A percentile compares a stretch with the other conserved stretches of the same genome.
Evolutionary conservation across 2,797 vertebrate species (phyloP).

Genomic region (Oreochromis mossambicus): DNA sequence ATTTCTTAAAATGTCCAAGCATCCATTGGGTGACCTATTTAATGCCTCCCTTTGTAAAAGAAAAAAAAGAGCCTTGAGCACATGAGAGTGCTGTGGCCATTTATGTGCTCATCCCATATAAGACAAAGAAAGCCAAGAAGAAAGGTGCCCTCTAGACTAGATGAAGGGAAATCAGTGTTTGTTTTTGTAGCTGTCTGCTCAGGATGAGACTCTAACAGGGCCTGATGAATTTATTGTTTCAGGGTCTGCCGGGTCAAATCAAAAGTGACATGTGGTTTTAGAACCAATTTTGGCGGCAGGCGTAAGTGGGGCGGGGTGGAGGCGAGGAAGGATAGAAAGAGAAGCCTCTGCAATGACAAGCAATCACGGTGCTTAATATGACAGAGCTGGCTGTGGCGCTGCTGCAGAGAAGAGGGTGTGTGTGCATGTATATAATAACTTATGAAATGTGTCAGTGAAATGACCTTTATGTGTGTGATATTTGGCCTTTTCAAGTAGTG

Average conservation of each 20-base stretch:
- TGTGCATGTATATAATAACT: slow-evolving; percentile 17
- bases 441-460: slow-evolving; percentile 53
- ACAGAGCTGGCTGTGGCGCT: slow-evolving; percentile 27
- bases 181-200: slow-evolving; percentile 59
- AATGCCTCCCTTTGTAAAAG: not conserved
- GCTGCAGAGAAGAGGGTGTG: not conserved
- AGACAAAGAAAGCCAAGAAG: not conserved
- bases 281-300: slow-evolving; percentile 51
- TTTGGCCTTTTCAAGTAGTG: slow-evolving; percentile 55
- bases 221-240: slow-evolving; percentile 73
- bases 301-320: not conserved
- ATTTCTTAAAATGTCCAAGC: slow-evolving; percentile 6
- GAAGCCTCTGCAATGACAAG: slow-evolving; percentile 50
- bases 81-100: not conserved
- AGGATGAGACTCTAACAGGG: slow-evolving; percentile 56
- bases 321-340: not conserved
- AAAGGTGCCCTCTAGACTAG: slow-evolving; percentile 68
- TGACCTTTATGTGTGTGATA: slow-evolving; percentile 55
- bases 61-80: not conserved
- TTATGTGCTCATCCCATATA: not conserved
- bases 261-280: slow-evolving; percentile 65
- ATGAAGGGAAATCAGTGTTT: slow-evolving; percentile 63
- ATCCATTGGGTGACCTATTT: not conserved
- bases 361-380: slow-evolving; percentile 47
- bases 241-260: slow-evolving; percentile 65